Conservation (phyloP, 2,113 vertebrate species). For the Narcine bancroftii region DNA sequence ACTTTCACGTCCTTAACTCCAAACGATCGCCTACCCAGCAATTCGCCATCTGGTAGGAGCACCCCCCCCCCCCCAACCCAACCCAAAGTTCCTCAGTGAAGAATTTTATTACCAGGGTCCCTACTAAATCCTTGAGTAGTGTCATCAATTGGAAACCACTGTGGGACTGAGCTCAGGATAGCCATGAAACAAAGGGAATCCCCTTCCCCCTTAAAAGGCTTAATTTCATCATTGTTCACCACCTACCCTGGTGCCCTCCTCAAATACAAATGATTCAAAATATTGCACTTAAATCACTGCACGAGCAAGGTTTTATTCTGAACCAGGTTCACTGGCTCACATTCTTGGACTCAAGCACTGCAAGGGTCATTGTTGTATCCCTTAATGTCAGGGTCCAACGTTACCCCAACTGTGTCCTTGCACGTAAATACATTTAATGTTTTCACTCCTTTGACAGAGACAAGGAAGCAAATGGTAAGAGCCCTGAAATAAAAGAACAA, state of each 20-base stretch:
- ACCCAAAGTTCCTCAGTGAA: not conserved
- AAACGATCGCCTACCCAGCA: not conserved
- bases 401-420: not conserved
- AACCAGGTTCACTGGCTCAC: not conserved
- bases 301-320: not conserved
- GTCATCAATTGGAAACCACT: too few relatives aligned
- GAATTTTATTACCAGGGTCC: too few relatives aligned
- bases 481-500: not conserved
- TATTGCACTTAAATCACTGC: not conserved
- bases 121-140: too few relatives aligned
- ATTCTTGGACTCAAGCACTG: not conserved
- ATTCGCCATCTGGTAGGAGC: not conserved
- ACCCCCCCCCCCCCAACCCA: too few relatives aligned
- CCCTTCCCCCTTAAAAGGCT: too few relatives aligned
- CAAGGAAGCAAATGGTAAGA: not conserved
- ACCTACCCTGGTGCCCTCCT: not conserved
- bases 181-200: too few relatives aligned
- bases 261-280: not conserved
- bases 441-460: not conserved
- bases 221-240: not conserved
- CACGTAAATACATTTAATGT: not conserved
- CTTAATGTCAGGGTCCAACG: not conserved
- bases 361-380: too few relatives aligned
- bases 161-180: too few relatives aligned
- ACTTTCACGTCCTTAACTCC: not conserved